Conservation (phyloP, 1,140 invertebrate genomes). For the Xylocopa sonorina region DNA sequence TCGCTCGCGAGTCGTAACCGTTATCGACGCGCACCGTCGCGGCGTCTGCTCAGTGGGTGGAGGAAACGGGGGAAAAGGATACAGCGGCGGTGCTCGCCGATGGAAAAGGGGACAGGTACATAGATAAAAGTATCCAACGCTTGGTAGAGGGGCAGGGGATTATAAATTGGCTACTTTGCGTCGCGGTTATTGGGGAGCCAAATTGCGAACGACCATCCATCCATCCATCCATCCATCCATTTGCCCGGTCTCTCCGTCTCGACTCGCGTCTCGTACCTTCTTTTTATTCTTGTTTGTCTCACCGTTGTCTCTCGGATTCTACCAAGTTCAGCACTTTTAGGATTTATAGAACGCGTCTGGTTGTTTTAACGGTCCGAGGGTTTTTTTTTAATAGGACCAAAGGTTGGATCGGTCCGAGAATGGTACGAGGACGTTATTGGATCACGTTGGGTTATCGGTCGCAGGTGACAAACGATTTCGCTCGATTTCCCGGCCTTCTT, state of each 20-base stretch:
- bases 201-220: slow-evolving; percentile 74
- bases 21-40: slow-evolving; percentile 52
- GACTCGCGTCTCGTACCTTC: slow-evolving; percentile 54
- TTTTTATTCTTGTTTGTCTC: slow-evolving; percentile 49
- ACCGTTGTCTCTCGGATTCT: neutral
- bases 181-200: slow-evolving; percentile 72
- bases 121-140: slow-evolving; percentile 60
- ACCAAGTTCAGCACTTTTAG: slow-evolving; percentile 11
- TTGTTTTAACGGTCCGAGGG: neutral
- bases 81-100: neutral
- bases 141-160: slow-evolving; percentile 57
- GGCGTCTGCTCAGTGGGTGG: slow-evolving; percentile 45
- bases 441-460: slow-evolving; percentile 20
- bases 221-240: slow-evolving; percentile 71
- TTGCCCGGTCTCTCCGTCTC: slow-evolving; percentile 63
- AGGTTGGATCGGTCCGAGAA: neutral
- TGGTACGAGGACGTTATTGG: slow-evolving; percentile 15
- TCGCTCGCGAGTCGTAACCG: slow-evolving; percentile 46
- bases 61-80: slow-evolving; percentile 30
- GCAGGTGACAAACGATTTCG: slow-evolving; percentile 35
- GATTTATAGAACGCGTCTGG: neutral
- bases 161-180: slow-evolving; percentile 73
- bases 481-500: slow-evolving; percentile 17
- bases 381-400: neutral
- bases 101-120: slow-evolving; percentile 20